Evolutionary conservation across 2,888 invertebrate genomes (phyloP).

Genomic region (Toxonevra muliebris): DNA sequence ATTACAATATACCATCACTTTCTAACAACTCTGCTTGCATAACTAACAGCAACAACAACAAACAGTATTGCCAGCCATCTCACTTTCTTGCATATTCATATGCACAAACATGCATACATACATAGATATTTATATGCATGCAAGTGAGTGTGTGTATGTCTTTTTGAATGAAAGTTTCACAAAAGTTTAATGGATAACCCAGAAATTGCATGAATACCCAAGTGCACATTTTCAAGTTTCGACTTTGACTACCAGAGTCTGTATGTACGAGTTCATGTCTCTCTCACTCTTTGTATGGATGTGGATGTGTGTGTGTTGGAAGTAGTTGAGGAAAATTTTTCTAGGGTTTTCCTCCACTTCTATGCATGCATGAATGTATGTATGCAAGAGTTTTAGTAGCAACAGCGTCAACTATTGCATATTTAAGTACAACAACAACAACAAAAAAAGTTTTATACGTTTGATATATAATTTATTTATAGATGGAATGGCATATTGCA

Average conservation of each 20-base stretch:
- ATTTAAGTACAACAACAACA: slow-evolving; percentile 1
- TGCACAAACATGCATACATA: not conserved
- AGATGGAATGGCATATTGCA: not conserved
- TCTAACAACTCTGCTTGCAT: no score
- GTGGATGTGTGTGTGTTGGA: not conserved
- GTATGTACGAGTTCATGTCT: not conserved
- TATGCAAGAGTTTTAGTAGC: no score
- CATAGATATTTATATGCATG: not conserved
- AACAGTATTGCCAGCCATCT: not conserved
- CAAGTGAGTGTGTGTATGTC: not conserved
- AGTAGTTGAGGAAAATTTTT: not conserved
- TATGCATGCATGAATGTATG: no score
- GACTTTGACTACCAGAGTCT: not conserved
- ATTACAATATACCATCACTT: no score
- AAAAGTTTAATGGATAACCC: slow-evolving; percentile 30
- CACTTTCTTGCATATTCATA: not conserved
- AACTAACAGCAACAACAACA: no score
- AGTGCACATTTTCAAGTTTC: slow-evolving; percentile 5
- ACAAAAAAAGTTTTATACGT: slow-evolving; percentile 2
- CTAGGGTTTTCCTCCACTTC: not conserved
- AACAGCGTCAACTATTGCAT: not conserved
- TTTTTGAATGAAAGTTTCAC: slow-evolving; percentile 17
- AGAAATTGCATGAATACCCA: slow-evolving; percentile 27
- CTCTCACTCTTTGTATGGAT: no score
- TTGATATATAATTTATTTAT: slow-evolving; percentile 13